Evolutionary conservation across 2,888 invertebrate species (phyloP).

Genomic region (Entomobrya proxima): DNA sequence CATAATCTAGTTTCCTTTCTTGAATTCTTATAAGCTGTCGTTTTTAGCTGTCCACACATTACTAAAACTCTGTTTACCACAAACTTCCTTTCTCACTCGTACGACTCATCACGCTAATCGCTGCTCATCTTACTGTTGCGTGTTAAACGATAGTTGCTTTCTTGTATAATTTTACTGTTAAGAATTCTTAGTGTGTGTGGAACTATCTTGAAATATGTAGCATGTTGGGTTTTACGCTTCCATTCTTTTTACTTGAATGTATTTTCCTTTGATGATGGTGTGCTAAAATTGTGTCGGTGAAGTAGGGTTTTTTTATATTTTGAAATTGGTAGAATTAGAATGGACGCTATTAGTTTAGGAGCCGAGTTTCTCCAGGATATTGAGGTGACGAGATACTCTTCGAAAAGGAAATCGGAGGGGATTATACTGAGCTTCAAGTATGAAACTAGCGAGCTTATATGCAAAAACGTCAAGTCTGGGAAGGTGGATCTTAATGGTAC

Average conservation of each 20-base stretch:
- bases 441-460: constrained; percentile 65
- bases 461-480: constrained; percentile 54
- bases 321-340: background rate
- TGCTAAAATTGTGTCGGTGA: background rate
- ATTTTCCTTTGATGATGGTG: too few species aligned
- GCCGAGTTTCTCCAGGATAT: constrained; percentile 68
- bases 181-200: too few species aligned
- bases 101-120: background rate
- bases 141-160: too few species aligned
- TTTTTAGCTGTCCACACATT: background rate
- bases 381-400: constrained; percentile 57
- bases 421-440: constrained; percentile 47
- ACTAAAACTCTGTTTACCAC: background rate
- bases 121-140: too few species aligned
- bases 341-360: constrained; percentile 57
- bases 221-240: too few species aligned
- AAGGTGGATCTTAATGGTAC: constrained; percentile 65
- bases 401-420: constrained; percentile 43
- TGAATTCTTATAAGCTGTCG: too few species aligned
- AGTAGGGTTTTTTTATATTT: background rate
- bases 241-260: too few species aligned
- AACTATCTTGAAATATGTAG: too few species aligned
- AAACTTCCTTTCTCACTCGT: constrained; percentile 30
- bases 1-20: too few species aligned
- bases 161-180: too few species aligned